phyloP scores from a whole-genome alignment of 2,113 vertebrate species.

The Dromas ardeola region DNA sequence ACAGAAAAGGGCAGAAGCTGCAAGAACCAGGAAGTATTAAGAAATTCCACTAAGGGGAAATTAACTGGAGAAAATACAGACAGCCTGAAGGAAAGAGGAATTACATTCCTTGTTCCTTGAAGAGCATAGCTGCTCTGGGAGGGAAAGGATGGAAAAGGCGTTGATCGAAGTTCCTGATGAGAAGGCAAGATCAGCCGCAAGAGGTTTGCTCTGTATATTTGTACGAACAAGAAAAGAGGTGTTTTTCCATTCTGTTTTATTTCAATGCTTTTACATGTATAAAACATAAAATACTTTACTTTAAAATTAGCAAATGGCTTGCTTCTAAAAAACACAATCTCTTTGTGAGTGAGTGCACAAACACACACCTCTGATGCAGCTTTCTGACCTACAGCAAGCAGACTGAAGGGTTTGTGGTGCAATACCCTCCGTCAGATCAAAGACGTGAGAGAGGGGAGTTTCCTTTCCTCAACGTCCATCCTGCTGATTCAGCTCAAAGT shows the following conservation, averaged over 20 bases:
- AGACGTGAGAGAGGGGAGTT: background rate
- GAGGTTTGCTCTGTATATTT: background rate
- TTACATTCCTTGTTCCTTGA: background rate
- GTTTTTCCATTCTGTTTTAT: slow-evolving; percentile 36
- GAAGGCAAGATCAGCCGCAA: background rate
- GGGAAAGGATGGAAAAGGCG: background rate
- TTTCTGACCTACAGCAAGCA: background rate
- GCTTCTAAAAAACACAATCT: background rate
- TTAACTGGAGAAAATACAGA: background rate
- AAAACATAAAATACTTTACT: slow-evolving; percentile 50
- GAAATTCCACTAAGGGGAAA: background rate
- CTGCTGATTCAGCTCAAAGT: background rate
- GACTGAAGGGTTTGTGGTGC: background rate
- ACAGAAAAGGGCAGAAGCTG: background rate
- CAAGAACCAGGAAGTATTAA: background rate
- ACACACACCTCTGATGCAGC: background rate
- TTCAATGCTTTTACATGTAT: background rate
- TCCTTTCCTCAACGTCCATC: background rate
- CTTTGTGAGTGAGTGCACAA: background rate
- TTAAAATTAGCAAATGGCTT: slow-evolving; percentile 19
- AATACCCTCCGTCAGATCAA: background rate
- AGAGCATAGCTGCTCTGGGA: background rate
- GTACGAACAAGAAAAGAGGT: background rate
- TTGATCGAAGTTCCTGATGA: background rate
- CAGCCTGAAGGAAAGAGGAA: background rate